phyloP scores from a whole-genome alignment of 2,797 vertebrate genomes.

The Sorex maritimensis region DNA sequence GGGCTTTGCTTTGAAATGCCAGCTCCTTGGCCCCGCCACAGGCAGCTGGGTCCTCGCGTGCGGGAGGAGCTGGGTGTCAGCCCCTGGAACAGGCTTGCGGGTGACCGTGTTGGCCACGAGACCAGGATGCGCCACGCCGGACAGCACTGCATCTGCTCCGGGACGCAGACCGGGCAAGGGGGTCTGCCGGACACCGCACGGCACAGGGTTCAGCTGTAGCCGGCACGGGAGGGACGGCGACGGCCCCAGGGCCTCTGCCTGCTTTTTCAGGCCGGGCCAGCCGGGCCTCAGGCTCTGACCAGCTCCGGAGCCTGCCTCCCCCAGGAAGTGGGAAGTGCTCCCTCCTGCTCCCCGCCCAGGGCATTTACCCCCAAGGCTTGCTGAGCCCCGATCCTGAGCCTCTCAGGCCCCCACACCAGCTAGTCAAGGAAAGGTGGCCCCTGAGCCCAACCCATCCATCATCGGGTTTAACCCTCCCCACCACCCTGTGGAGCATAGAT shows the following conservation, averaged over 20 bases:
- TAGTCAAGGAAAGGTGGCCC: no score
- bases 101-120: background rate
- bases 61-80: background rate
- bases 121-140: background rate
- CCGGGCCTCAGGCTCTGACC: background rate
- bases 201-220: background rate
- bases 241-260: background rate
- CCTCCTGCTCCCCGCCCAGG: background rate
- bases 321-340: background rate
- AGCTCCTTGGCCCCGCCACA: background rate
- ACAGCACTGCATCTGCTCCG: background rate
- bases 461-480: background rate
- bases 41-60: background rate
- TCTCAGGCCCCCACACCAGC: no score
- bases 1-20: conserved; percentile 1
- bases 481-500: accelerated
- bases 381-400: background rate
- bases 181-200: background rate
- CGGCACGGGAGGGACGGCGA: accelerated
- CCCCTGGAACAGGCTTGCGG: background rate
- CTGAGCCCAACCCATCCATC: background rate
- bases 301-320: background rate
- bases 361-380: background rate
- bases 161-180: background rate
- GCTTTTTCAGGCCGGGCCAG: background rate